A percentile compares a stretch with the other conserved stretches of the same genome.
These are phyloP conservation scores for Scaptomyza polygonia DNA, from an alignment of 2,888 invertebrate species.

Conservation along the genomic window DNA sequence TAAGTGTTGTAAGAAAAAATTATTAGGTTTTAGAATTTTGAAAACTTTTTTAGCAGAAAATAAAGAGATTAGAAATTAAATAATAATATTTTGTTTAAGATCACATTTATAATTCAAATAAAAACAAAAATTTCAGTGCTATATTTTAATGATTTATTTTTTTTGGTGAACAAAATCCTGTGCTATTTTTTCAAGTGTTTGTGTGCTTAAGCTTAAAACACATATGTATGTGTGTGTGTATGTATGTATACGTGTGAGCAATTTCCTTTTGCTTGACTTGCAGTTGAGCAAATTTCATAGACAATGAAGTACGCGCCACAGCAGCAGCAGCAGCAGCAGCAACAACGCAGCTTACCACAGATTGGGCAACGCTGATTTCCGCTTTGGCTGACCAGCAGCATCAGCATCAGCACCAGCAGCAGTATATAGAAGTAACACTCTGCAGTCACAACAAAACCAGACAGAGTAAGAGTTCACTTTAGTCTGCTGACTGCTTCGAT, in stretches of 20 bases:
- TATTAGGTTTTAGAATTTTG: too few relatives aligned
- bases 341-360: constrained; percentile 55
- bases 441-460: constrained; percentile 3
- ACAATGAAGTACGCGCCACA: constrained; percentile 71
- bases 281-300: constrained; percentile 78
- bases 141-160: too few relatives aligned
- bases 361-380: constrained; percentile 76
- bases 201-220: constrained; percentile 10
- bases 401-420: not conserved
- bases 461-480: constrained; percentile 19
- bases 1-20: too few relatives aligned
- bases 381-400: constrained; percentile 22
- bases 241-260: constrained; percentile 53
- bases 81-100: too few relatives aligned
- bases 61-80: too few relatives aligned
- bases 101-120: too few relatives aligned
- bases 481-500: constrained; percentile 38
- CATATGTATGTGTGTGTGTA: constrained; percentile 9
- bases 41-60: too few relatives aligned
- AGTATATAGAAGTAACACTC: not conserved
- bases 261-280: constrained; percentile 80
- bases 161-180: accelerated
- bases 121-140: too few relatives aligned
- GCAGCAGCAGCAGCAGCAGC: constrained; percentile 21
- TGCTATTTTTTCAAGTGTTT: not conserved